phyloP scores from a whole-genome alignment of 35 echinoderm and acorn worm species.

The Anneissia japonica region DNA sequence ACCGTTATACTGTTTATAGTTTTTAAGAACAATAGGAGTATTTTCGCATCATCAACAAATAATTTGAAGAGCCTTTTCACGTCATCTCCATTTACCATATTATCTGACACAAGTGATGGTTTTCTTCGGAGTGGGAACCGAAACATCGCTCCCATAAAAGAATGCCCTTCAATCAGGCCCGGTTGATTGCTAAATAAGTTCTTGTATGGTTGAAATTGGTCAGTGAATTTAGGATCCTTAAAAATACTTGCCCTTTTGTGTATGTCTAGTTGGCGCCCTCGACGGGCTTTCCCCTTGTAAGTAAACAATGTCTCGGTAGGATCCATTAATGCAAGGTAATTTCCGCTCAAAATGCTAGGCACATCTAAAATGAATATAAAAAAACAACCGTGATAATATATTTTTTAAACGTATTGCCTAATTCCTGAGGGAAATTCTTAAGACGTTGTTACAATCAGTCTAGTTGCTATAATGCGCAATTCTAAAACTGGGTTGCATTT shows the following conservation, averaged over 20 bases:
- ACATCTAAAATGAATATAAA: slow-evolving; percentile 47
- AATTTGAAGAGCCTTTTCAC: slow-evolving; percentile 30
- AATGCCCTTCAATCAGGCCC: not conserved
- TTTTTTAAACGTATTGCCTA: too few species aligned
- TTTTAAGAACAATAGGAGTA: slow-evolving; percentile 63
- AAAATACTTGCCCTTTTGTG: not conserved
- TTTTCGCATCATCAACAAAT: slow-evolving; percentile 60
- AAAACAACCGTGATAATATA: too few species aligned
- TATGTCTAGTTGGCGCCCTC: not conserved
- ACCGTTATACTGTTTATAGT: slow-evolving; percentile 45
- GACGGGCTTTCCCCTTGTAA: not conserved
- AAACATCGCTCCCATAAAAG: slow-evolving; percentile 54
- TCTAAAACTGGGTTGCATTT: too few species aligned
- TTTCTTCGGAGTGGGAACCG: slow-evolving; percentile 67
- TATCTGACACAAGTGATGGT: slow-evolving; percentile 12
- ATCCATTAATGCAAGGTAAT: slow-evolving; percentile 50
- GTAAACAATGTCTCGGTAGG: slow-evolving; percentile 54
- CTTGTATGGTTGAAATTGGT: slow-evolving; percentile 62
- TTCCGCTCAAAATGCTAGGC: slow-evolving; percentile 54
- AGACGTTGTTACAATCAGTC: too few species aligned
- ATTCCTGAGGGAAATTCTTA: too few species aligned
- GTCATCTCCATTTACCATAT: slow-evolving; percentile 25
- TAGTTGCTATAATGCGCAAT: too few species aligned
- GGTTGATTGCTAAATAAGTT: slow-evolving; percentile 18
- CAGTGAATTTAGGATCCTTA: not conserved